Conservation (phyloP, 2,797 vertebrate genomes). For the Muscicapa striata region DNA sequence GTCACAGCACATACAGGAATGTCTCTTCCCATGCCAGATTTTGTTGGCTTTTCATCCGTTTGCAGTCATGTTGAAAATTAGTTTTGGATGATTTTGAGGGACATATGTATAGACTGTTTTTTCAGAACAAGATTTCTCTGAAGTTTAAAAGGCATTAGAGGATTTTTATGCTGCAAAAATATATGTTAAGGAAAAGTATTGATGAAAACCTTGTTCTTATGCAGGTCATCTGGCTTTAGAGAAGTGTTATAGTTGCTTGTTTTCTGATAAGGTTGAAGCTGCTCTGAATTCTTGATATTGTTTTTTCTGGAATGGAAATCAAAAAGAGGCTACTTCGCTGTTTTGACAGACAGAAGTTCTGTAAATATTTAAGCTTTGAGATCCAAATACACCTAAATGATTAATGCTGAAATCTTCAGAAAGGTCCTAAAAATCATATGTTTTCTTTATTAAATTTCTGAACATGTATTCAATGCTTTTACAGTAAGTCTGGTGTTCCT, state of each 20-base stretch:
- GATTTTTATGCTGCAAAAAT: not conserved
- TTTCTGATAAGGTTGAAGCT: not conserved
- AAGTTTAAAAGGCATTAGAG: not conserved
- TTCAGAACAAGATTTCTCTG: not conserved
- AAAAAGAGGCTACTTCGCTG: not conserved
- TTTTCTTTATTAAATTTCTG: not conserved
- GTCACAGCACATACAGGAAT: not conserved
- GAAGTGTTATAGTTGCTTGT: not conserved
- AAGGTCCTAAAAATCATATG: not conserved
- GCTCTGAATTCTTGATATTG: not conserved
- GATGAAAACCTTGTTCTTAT: not conserved
- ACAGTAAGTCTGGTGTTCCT: not conserved
- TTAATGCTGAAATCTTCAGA: not conserved
- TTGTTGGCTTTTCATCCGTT: not conserved
- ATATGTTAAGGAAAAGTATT: not conserved
- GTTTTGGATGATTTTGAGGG: not conserved
- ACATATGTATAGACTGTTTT: not conserved
- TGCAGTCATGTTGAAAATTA: not conserved
- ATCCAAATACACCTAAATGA: not conserved
- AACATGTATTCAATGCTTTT: not conserved
- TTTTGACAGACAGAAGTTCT: not conserved
- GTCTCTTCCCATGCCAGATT: not conserved
- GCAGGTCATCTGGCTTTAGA: not conserved
- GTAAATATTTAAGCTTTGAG: not conserved
- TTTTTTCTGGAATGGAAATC: not conserved